Evolutionary conservation across 1,140 invertebrate genomes (phyloP), one percentile per base, ranked within the genome.

Genomic region (Elysia chlorotica): DNA sequence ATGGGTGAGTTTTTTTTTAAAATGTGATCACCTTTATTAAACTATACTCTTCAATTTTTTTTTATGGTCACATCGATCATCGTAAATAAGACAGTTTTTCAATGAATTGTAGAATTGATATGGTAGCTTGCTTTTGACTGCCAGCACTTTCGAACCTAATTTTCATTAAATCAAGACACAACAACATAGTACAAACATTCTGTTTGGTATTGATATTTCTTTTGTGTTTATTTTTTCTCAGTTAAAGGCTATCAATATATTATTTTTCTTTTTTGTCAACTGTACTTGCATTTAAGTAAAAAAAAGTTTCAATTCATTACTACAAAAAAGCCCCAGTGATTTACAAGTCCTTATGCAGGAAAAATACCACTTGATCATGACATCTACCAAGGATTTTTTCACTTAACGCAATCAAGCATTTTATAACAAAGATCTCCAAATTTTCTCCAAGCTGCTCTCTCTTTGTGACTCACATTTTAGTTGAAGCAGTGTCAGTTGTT

Each of bases 1-100:
- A 70, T 56, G 59, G 56, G 67, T 70, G 14, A 65, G 63, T 36
- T 30, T 5, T 63, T 63, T 10, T 63, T 6, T 5, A 31, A n/a
- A 25, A 25, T 25, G 6, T 59, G 25, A 25, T 25, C 10, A 6
- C 14, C 10, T 59, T 10, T 6, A 59, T 19, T 59, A 10, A 21
- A 25, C 6, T 10, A 21, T 17, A 17, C 25, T 59, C 17, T 25
- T 59, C 6, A 19, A 17, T 10, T 48, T 14, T 48, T 10, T 48
- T 10, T 10, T 48, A n/a, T 48, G 41, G 10, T 48, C 41, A 48
- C n/a, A 14, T 48, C 10, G 10, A 48, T 48, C 10, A 48, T 48
- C 10, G 10, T 48, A n/a, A 10, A 48, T 14, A 14, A 48, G n/a
- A 48, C n/a, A n/a, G 10, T n/a, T 48, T 10, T 48, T 48, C 41